These are phyloP conservation scores for Brachyalestes nurse DNA, from an alignment of 2,797 vertebrate species.

Conservation along the genomic window DNA sequence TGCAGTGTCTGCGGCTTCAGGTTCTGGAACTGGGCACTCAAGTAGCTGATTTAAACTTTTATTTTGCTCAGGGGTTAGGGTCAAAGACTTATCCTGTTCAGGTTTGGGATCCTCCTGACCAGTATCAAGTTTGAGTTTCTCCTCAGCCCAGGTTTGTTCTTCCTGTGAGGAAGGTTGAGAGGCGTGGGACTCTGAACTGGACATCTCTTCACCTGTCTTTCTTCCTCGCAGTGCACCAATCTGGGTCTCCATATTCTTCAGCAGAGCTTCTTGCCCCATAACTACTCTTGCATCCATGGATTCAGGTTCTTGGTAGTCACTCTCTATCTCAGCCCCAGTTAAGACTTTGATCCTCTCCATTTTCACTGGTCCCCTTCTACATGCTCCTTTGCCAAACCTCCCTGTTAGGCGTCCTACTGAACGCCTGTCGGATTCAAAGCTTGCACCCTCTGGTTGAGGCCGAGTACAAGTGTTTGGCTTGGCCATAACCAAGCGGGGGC, in stretches of 20 bases:
- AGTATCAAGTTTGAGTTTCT: slow-evolving; percentile 64
- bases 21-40: slow-evolving; percentile 58
- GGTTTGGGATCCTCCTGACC: slow-evolving; percentile 60
- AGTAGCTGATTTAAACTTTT: slow-evolving; percentile 55
- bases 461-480: slow-evolving; percentile 77
- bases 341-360: slow-evolving; percentile 80
- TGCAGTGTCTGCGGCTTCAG: slow-evolving; percentile 60
- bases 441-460: slow-evolving; percentile 91
- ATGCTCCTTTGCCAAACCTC: slow-evolving; percentile 77
- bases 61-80: slow-evolving; percentile 45
- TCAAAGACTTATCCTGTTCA: slow-evolving; percentile 57
- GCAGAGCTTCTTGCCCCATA: slow-evolving; percentile 90
- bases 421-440: slow-evolving; percentile 76
- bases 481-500: slow-evolving; percentile 74
- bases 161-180: slow-evolving; percentile 50
- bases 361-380: slow-evolving; percentile 77
- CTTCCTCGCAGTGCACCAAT: slow-evolving; percentile 57
- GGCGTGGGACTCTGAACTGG: slow-evolving; percentile 54
- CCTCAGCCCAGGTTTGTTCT: slow-evolving; percentile 60
- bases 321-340: slow-evolving; percentile 80
- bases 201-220: slow-evolving; percentile 49
- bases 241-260: slow-evolving; percentile 73
- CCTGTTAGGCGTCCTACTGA: slow-evolving; percentile 70
- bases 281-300: slow-evolving; percentile 88
- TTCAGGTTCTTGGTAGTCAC: slow-evolving; percentile 79